Percentiles rank a stretch among this genome's conserved stretches.
Conservation (phyloP, 2,797 vertebrate genomes). For the Varecia variegata region DNA sequence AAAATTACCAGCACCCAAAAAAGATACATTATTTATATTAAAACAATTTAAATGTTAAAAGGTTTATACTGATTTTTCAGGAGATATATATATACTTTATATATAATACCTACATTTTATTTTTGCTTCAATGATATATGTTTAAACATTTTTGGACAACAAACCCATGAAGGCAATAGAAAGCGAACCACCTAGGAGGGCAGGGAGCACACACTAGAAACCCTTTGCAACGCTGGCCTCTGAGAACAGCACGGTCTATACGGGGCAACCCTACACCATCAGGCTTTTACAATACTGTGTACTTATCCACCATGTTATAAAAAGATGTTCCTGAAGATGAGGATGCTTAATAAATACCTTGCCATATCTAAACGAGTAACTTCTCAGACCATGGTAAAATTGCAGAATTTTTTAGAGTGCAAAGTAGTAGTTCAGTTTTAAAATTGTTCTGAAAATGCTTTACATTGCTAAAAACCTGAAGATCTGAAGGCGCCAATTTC, state of each 20-base stretch:
- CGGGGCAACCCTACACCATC: fast-evolving
- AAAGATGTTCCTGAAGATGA: neutral
- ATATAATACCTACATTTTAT: neutral
- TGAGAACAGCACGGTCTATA: fast-evolving
- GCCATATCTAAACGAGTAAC: fast-evolving
- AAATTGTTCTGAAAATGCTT: neutral
- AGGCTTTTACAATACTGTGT: neutral
- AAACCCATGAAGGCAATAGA: neutral
- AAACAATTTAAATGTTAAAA: neutral
- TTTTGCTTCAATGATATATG: neutral
- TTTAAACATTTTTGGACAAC: neutral
- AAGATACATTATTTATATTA: neutral
- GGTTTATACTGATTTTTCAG: neutral
- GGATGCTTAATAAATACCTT: no score
- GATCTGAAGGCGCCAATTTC: neutral
- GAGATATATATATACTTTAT: neutral
- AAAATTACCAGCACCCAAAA: neutral
- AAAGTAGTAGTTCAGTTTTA: neutral
- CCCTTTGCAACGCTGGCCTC: fast-evolving
- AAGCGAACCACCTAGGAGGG: fast-evolving
- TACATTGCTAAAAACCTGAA: neutral
- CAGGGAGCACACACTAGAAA: fast-evolving
- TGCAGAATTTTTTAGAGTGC: neutral
- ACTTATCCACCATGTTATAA: fast-evolving
- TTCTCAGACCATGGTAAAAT: neutral